Evolutionary conservation across 2,113 vertebrate species (phyloP).

Genomic region (Sturnira hondurensis): DNA sequence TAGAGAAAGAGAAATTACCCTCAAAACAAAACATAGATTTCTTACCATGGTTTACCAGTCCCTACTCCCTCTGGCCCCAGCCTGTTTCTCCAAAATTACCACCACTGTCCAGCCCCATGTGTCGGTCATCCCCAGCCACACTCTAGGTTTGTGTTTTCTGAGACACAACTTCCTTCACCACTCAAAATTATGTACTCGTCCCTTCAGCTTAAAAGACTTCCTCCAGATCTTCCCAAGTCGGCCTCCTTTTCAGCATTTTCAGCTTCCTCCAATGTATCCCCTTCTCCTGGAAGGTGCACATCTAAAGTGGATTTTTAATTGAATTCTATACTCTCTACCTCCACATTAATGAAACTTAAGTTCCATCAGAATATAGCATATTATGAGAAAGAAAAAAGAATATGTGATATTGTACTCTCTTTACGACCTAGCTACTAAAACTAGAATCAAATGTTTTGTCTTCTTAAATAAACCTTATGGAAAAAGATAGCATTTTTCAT

Average conservation of each 20-base stretch:
- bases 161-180: neutral
- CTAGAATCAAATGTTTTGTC: neutral
- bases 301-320: neutral
- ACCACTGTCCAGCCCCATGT: neutral
- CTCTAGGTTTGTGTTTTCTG: neutral
- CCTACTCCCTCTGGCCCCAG: neutral
- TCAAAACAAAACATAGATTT: neutral
- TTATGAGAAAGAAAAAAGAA: neutral
- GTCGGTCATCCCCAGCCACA: neutral
- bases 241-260: neutral
- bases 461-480: neutral
- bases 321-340: neutral
- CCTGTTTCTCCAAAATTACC: neutral
- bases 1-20: neutral
- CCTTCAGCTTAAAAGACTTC: too few relatives aligned
- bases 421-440: neutral
- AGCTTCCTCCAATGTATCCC: neutral
- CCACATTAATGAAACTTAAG: neutral
- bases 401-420: neutral
- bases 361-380: neutral
- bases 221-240: fast-evolving
- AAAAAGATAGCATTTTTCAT: neutral
- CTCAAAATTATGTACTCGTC: neutral
- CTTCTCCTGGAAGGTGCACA: neutral
- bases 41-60: neutral